Percentiles rank a stretch among this genome's conserved stretches.
Conservation (phyloP, 2,797 vertebrate species). For the Garrulus glandarius region DNA sequence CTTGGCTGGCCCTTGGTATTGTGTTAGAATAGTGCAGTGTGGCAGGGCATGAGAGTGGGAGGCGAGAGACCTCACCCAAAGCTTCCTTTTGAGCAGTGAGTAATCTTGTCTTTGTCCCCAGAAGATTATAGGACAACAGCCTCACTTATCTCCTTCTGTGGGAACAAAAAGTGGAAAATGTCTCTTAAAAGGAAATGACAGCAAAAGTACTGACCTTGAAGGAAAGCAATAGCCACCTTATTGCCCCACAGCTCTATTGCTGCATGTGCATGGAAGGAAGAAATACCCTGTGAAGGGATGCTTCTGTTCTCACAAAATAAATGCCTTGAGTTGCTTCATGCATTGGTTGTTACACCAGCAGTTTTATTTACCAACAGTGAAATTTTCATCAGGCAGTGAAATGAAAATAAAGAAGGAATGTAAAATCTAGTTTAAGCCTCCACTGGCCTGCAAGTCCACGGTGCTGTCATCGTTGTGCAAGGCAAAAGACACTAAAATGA, state of each 20-base stretch:
- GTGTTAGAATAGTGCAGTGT: neutral
- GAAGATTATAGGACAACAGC: neutral
- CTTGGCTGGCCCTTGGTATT: neutral
- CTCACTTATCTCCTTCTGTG: constrained; percentile 28
- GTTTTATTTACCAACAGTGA: neutral
- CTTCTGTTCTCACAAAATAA: neutral
- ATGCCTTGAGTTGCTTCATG: neutral
- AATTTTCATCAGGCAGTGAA: neutral
- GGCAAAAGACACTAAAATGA: neutral
- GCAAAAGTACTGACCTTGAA: neutral
- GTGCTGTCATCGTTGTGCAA: neutral
- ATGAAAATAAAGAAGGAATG: neutral
- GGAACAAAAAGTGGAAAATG: constrained; percentile 18
- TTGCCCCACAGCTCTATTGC: neutral
- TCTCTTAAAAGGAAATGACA: constrained; percentile 2
- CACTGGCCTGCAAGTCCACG: neutral
- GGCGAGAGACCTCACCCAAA: neutral
- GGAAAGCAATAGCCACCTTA: neutral
- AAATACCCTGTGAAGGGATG: neutral
- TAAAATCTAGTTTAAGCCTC: neutral
- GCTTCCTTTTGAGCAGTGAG: neutral
- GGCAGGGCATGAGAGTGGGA: neutral
- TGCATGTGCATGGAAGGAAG: neutral
- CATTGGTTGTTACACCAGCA: neutral
- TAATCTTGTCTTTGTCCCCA: neutral